Evolutionary conservation across 2,797 vertebrate genomes (phyloP), one percentile per base, ranked within the genome.

Genomic region (Remorina albescens): DNA sequence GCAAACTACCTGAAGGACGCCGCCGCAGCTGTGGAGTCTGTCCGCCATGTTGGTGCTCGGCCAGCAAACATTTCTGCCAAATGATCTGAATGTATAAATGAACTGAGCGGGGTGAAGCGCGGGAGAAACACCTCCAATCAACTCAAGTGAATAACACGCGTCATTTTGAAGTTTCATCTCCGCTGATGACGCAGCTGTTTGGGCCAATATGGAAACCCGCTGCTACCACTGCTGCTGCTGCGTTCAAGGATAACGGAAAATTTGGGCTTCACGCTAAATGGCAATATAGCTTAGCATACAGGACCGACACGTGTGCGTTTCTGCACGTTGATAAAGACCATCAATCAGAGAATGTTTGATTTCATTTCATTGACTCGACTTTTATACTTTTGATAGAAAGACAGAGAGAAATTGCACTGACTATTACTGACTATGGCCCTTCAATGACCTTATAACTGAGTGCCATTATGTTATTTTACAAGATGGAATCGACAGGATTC

Each of bases 241-340:
- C 74, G 7, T 76, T 79, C 62, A 49, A 0, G 23, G 8, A 26
- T 18, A 44, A 36, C 67, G 41, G 23, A 60, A 57, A 41, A 36
- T 61, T 25, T 55, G 25, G n/a, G 0, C 0, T 46, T 18, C 47
- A 2, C 13, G 30, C 3, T n/a, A 51, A 2, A 6, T 19, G 16
- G 7, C 18, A 6, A 5, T 2, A 26, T 2, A 4, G 2, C n/a
- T n/a, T n/a, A n/a, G n/a, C n/a, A n/a, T n/a, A n/a, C n/a, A n/a
- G n/a, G n/a, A n/a, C n/a, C n/a, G n/a, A n/a, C n/a, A 44, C 41
- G 16, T 44, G 6, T 44, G 41, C 18, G 9, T 12, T 6, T 42
- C 18, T 7, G 19, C 18, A 42, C 16, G 6, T 19, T 42, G 39
- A 42, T 42, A 18, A 42, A 18, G 18, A 1, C 41, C 41, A 19